A percentile compares a stretch with the other conserved stretches of the same genome.
These are phyloP conservation scores for Halichoerus grypus DNA, from an alignment of 2,113 vertebrate species.

Conservation along the genomic window DNA sequence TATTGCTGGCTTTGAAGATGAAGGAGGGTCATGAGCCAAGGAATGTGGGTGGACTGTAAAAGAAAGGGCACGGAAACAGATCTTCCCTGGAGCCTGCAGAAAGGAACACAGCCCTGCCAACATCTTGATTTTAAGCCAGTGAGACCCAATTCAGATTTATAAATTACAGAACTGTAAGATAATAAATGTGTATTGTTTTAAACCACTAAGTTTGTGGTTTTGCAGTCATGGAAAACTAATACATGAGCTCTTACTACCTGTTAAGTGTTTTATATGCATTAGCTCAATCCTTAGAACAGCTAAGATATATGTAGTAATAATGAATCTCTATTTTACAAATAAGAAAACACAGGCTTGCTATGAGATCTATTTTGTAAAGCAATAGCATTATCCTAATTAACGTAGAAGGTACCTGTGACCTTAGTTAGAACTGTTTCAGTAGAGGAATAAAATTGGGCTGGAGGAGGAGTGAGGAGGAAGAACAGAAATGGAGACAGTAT, in stretches of 20 bases:
- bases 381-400: slow-evolving; percentile 4
- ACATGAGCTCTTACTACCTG: not conserved
- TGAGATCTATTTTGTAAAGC: not conserved
- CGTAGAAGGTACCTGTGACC: not conserved
- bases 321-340: not conserved
- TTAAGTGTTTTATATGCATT: slow-evolving; percentile 10
- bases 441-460: not conserved
- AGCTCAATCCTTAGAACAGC: not conserved
- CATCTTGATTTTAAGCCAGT: not conserved
- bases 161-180: not conserved
- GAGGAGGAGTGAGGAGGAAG: not conserved
- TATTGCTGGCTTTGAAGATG: not conserved
- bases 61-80: not conserved
- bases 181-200: not conserved
- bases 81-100: not conserved
- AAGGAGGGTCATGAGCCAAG: not conserved
- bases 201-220: not conserved
- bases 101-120: not conserved
- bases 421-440: not conserved
- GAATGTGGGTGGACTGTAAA: not conserved
- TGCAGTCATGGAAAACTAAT: not conserved
- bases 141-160: not conserved
- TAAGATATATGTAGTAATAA: not conserved
- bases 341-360: not conserved
- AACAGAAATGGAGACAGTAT: not conserved